These are phyloP conservation scores for Otus scops DNA, from an alignment of 2,797 vertebrate species.

Conservation along the genomic window DNA sequence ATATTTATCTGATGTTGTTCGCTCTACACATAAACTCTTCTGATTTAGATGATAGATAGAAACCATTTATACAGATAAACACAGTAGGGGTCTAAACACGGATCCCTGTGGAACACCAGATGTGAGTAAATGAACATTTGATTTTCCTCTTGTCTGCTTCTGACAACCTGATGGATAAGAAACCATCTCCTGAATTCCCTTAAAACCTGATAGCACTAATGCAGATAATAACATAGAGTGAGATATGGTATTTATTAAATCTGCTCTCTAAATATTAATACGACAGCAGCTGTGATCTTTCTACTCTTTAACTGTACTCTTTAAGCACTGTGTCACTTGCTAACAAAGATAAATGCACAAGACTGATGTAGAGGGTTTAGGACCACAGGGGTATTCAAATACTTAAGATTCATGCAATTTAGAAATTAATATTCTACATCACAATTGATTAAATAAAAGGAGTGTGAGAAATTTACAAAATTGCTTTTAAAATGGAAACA, in stretches of 20 bases:
- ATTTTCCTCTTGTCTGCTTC: constrained; percentile 74
- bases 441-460: constrained; percentile 58
- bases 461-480: constrained; percentile 49
- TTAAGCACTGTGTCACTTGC: constrained; percentile 64
- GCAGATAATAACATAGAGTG: constrained; percentile 68
- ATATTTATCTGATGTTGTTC: constrained; percentile 55
- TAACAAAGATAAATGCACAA: constrained; percentile 74
- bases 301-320: constrained; percentile 67
- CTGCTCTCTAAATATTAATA: constrained; percentile 79
- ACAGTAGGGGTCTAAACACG: constrained; percentile 73
- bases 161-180: constrained; percentile 81
- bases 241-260: constrained; percentile 77
- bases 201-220: constrained; percentile 71
- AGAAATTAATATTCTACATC: constrained; percentile 68
- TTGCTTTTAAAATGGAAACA: constrained; percentile 57
- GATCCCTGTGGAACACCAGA: constrained; percentile 76
- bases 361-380: constrained; percentile 32
- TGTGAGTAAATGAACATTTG: constrained; percentile 78
- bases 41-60: constrained; percentile 81
- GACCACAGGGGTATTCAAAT: constrained; percentile 42
- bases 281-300: constrained; percentile 69
- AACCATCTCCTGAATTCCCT: constrained; percentile 76
- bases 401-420: constrained; percentile 55
- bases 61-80: constrained; percentile 81
- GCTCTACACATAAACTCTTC: constrained; percentile 66